Evolutionary conservation across 1,140 invertebrate genomes (phyloP), one percentile per base, ranked within the genome.

Genomic region (Zophobas morio): DNA sequence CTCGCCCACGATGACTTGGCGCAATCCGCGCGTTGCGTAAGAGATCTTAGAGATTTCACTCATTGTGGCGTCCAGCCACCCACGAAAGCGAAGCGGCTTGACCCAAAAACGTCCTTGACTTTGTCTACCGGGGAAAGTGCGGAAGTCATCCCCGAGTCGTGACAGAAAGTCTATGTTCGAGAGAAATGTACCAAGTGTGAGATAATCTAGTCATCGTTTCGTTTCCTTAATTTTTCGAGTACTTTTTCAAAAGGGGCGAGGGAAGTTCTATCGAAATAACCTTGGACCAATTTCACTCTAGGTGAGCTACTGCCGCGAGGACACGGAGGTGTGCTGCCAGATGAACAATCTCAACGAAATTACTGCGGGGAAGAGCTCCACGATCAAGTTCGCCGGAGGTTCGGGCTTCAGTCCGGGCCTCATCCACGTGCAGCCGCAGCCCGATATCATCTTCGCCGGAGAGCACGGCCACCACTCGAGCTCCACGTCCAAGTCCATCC

Each of bases 321-420:
- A 84, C 37, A 86, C 84, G 1, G 87, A 89, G 82, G 83, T 87
- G 35, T 89, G 88, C 85, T 89, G 89, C 83, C 85, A 85, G 51
- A 81, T 78, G 47, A 79, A 77, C 35, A 78, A 82, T 71, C 63
- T 78, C 36, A 54, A 56, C 1, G 77, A 79, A n/a, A 70, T 79
- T 33, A 80, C 81, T 2, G 74, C 78, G 0, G 82, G 79, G 40
- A 83, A 83, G 71, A 82, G 78, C 49, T 83, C 82, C 2, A 73
- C 76, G 1, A 77, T 78, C 51, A 83, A 82, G 60, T 73, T 81
- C 63, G 60, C 78, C 6, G 82, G 82, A 32, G 72, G 46, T 1
- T 54, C 80, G 3, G 82, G 82, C 6, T 63, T 81, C 34, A 82
- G 81, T 46, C 78, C 79, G 0, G 82, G 82, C 5, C 74, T 80